Evolutionary conservation across 2,888 invertebrate genomes (phyloP).

Genomic region (Dorcus parallelipipedus): DNA sequence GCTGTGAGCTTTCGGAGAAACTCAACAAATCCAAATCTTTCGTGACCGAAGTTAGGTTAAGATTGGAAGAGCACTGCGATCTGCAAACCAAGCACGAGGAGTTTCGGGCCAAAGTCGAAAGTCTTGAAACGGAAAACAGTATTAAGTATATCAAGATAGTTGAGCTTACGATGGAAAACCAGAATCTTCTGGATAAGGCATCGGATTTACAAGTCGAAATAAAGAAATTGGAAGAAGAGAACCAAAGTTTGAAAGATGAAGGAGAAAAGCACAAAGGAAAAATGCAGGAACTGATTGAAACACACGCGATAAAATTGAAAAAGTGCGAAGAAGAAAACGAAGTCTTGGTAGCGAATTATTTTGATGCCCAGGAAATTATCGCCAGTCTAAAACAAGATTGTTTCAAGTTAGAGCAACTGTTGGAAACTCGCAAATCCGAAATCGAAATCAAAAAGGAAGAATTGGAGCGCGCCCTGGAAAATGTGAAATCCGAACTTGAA

Average conservation of each 20-base stretch:
- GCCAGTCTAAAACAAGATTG: background rate
- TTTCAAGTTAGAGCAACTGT: background rate
- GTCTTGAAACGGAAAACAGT: slow-evolving; percentile 11
- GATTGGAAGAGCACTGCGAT: slow-evolving; percentile 7
- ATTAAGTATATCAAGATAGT: slow-evolving; percentile 9
- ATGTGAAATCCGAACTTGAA: slow-evolving; percentile 1
- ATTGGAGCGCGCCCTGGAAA: background rate
- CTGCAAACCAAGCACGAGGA: slow-evolving; percentile 7
- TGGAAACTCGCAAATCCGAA: slow-evolving; percentile 2
- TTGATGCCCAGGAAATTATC: background rate
- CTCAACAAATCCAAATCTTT: slow-evolving; percentile 1
- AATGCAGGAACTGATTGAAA: slow-evolving; percentile 2
- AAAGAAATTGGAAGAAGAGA: background rate
- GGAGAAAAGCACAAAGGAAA: background rate
- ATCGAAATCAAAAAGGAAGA: background rate
- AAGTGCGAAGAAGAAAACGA: background rate
- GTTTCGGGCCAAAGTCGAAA: slow-evolving; percentile 7
- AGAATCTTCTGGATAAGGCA: slow-evolving; percentile 3
- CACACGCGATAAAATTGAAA: slow-evolving; percentile 3
- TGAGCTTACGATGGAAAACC: slow-evolving; percentile 12
- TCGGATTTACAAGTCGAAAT: background rate
- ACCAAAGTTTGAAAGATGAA: background rate
- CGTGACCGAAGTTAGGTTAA: slow-evolving; percentile 9
- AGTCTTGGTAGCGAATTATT: background rate
- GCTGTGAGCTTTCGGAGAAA: background rate